Conservation (phyloP, 2,888 invertebrate species). For the Drosophila recens region DNA sequence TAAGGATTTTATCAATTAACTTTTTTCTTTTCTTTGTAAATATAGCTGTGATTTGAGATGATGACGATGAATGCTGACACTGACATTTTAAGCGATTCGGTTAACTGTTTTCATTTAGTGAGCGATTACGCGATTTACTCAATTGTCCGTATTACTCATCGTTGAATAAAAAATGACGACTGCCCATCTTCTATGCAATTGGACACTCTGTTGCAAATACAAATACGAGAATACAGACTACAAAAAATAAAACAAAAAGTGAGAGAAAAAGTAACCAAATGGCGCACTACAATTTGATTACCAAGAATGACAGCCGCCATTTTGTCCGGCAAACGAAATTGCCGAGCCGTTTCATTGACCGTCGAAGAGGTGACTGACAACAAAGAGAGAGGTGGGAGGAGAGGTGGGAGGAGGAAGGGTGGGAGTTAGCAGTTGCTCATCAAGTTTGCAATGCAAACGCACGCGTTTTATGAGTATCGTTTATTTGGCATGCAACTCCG, state of each 20-base stretch:
- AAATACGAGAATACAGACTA: neutral
- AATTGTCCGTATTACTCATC: conserved; percentile 33
- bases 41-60: conserved; percentile 11
- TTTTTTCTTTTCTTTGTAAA: conserved; percentile 20
- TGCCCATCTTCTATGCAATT: conserved; percentile 33
- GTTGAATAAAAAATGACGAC: conserved; percentile 33
- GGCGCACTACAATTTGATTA: conserved; percentile 71
- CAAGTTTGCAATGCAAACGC: conserved; percentile 67
- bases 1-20: conserved; percentile 24
- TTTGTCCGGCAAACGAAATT: conserved; percentile 57
- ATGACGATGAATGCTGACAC: conserved; percentile 10
- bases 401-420: neutral
- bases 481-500: conserved; percentile 56
- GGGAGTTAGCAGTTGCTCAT: conserved; percentile 24
- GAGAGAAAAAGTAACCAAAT: conserved; percentile 38
- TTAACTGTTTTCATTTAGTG: conserved; percentile 44
- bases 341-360: conserved; percentile 49
- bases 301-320: conserved; percentile 62
- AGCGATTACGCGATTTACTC: conserved; percentile 40
- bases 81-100: conserved; percentile 24
- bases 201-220: conserved; percentile 20
- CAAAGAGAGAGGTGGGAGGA: neutral
- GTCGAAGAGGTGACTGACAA: neutral
- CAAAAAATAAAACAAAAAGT: neutral
- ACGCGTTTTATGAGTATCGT: conserved; percentile 68